Conservation (phyloP, 2,113 vertebrate genomes). For the Erinaceus europaeus region DNA sequence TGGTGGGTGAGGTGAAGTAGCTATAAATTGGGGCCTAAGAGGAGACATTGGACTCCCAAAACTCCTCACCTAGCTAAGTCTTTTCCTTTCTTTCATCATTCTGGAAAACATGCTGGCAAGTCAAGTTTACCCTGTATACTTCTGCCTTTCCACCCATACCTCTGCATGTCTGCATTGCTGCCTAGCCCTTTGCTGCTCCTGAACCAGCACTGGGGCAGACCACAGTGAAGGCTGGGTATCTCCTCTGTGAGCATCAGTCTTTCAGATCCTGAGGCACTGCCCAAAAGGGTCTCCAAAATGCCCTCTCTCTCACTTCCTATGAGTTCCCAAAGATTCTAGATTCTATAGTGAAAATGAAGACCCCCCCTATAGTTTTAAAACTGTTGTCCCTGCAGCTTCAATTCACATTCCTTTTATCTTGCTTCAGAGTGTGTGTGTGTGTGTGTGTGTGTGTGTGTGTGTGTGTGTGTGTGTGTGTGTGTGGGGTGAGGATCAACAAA, state of each 20-base stretch:
- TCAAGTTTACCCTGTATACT: not conserved
- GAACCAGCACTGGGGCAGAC: not conserved
- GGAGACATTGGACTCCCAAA: no score
- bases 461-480: no score
- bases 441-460: no score
- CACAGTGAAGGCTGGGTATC: accelerated
- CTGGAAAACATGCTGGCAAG: not conserved
- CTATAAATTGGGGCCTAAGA: not conserved
- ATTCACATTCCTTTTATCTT: not conserved
- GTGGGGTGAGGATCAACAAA: accelerated
- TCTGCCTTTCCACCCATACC: not conserved
- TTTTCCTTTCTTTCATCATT: not conserved
- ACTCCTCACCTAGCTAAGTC: not conserved
- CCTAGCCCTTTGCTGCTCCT: not conserved
- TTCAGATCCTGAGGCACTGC: not conserved
- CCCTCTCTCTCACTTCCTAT: not conserved
- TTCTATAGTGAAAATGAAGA: no score
- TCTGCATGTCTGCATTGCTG: not conserved
- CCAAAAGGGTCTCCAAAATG: not conserved
- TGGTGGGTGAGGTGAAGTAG: not conserved
- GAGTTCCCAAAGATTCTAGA: no score
- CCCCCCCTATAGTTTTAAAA: not conserved
- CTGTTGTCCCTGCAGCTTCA: not conserved
- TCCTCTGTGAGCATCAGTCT: not conserved
- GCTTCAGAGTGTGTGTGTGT: not conserved